A percentile compares a stretch with the other conserved stretches of the same genome.
These are phyloP conservation scores for Blera fallax DNA, from an alignment of 2,888 invertebrate genomes.

Conservation along the genomic window DNA sequence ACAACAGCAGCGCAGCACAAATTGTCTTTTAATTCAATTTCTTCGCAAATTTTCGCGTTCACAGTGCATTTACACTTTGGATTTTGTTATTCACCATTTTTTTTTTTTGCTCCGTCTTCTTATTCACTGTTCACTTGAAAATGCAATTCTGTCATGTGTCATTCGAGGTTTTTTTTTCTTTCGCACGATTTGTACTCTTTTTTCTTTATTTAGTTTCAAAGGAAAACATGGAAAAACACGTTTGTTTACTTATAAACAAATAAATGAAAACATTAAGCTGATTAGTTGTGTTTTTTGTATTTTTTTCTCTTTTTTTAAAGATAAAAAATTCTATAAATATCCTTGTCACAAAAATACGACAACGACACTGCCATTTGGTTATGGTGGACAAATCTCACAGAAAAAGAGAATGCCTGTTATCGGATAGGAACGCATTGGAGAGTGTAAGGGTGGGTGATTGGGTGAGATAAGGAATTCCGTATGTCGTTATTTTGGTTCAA, in stretches of 20 bases:
- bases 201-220: not conserved
- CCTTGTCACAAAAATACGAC: slow-evolving; percentile 48
- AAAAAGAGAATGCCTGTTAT: slow-evolving; percentile 14
- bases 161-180: slow-evolving; percentile 48
- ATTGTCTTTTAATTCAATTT: slow-evolving; percentile 17
- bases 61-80: slow-evolving; percentile 33
- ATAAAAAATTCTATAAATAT: slow-evolving; percentile 54
- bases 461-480: slow-evolving; percentile 11
- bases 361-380: slow-evolving; percentile 59
- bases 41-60: slow-evolving; percentile 18
- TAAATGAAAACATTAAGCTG: slow-evolving; percentile 55
- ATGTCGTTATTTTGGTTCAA: too few relatives aligned
- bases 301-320: not conserved
- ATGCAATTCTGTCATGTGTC: slow-evolving; percentile 72
- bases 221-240: not conserved
- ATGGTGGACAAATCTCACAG: slow-evolving; percentile 36
- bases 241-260: slow-evolving; percentile 63
- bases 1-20: slow-evolving; percentile 6
- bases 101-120: slow-evolving; percentile 10
- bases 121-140: slow-evolving; percentile 35
- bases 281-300: slow-evolving; percentile 30
- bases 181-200: slow-evolving; percentile 13
- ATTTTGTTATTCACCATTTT: slow-evolving; percentile 46
- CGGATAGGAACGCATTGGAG: slow-evolving; percentile 18
- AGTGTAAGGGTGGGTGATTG: slow-evolving; percentile 31